Base-by-base conservation (phyloP, 2,797 vertebrate species). In the Naso thynnoides region DNA sequence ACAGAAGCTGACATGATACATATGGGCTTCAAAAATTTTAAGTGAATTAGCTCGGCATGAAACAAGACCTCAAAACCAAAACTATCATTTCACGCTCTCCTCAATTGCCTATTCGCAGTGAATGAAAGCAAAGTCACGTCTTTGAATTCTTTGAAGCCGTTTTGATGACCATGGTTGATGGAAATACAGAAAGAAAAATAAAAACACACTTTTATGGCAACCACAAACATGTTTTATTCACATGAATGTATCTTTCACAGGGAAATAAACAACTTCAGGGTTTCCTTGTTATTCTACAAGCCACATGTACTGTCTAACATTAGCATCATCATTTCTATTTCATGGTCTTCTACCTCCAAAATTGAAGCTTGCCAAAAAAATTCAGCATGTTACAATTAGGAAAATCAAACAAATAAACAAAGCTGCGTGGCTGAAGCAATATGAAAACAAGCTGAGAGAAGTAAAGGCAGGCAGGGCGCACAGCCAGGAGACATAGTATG, bases 181-280 rank as follows among this genome's bases (percentile, higher is more conserved):
- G 65, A 64, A 73, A 81, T 42, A 42, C 39, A 73, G 5, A 52
- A 58, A 59, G 24, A 70, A 79, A 86, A 92, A 77, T 59, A 77
- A 87, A 89, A 85, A 72, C 73, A 83, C 69, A 70, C 54, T 80
- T 88, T 86, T 53, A 84, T 88, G 82, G 82, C 83, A 81, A 91
- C 80, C 88, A 90, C 84, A 86, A 76, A 86, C 81, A 87, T 89
- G 81, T 90, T 94, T 95, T 94, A 93, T 93, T 95, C 76, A 86
- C 81, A 90, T 85, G 79, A 91, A 86, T 87, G 79, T 62, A 86
- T 87, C 80, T 70, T 89, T 87, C 73, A 89, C 78, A 89, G 67
- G 87, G 50, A 70, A 84, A 83, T 83, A 79, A 78, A 89, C 79
- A 82, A 79, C 72, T 84, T 79, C 55, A 83, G 70, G 72, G 70